These are phyloP conservation scores for Scaptomyza hsui DNA, from an alignment of 1,140 invertebrate species.

Conservation along the genomic window DNA sequence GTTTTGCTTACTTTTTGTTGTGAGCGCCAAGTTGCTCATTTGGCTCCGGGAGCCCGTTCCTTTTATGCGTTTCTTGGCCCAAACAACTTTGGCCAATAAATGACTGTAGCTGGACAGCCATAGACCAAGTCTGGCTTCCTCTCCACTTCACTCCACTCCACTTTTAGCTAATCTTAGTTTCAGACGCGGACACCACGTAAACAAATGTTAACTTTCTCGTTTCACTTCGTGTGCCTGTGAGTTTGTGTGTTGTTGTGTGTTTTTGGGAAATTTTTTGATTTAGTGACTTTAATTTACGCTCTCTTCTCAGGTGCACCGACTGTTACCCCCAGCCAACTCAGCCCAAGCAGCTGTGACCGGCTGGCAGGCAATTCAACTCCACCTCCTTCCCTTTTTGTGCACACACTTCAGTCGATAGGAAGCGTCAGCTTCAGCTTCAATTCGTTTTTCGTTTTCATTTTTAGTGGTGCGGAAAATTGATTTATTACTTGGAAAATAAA, in stretches of 20 bases:
- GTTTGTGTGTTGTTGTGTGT: too few species aligned
- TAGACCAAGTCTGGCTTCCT: slow-evolving; percentile 37
- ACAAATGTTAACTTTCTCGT: slow-evolving; percentile 81
- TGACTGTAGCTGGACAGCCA: slow-evolving; percentile 52
- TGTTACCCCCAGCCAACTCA: slow-evolving; percentile 42
- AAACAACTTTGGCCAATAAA: slow-evolving; percentile 73
- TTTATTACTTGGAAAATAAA: slow-evolving; percentile 84
- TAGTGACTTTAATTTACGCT: slow-evolving; percentile 83
- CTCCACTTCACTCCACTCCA: background rate
- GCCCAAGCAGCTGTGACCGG: slow-evolving; percentile 50
- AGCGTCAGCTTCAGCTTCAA: slow-evolving; percentile 69
- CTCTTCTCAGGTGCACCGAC: slow-evolving; percentile 77
- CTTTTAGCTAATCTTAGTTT: slow-evolving; percentile 14
- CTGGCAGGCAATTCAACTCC: slow-evolving; percentile 18
- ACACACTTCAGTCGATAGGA: slow-evolving; percentile 71
- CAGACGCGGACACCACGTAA: slow-evolving; percentile 67
- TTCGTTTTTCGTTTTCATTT: slow-evolving; percentile 82
- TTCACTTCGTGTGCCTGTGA: slow-evolving; percentile 46
- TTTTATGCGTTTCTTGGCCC: slow-evolving; percentile 38
- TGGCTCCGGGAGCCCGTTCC: slow-evolving; percentile 34
- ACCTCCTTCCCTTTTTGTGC: background rate
- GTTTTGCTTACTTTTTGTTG: slow-evolving; percentile 78
- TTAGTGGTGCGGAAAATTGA: slow-evolving; percentile 84
- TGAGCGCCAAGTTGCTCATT: slow-evolving; percentile 73
- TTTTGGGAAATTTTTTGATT: slow-evolving; percentile 74